These are phyloP conservation scores for Bovichtus diacanthus DNA, from an alignment of 2,797 vertebrate genomes.

Conservation along the genomic window DNA sequence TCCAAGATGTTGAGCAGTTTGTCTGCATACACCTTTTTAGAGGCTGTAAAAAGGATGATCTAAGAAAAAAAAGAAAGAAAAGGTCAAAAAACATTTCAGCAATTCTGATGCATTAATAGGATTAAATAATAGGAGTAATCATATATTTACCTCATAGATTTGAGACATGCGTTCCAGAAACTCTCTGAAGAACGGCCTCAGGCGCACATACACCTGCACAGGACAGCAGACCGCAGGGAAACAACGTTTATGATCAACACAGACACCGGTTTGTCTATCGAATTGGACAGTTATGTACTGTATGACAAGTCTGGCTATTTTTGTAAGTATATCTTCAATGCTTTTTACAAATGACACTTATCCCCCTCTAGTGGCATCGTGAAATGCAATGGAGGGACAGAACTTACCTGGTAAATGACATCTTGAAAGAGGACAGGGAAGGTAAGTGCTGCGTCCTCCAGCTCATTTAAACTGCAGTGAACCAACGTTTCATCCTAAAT, in stretches of 20 bases:
- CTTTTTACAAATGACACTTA: conserved; percentile 4
- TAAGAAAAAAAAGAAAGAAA: conserved; percentile 57
- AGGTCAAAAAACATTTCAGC: background rate
- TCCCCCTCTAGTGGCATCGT: conserved; percentile 65
- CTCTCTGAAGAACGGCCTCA: conserved; percentile 98
- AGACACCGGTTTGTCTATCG: background rate
- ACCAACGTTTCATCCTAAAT: conserved; percentile 97
- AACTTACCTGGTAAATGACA: conserved; percentile 97
- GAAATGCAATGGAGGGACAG: background rate
- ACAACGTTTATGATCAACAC: conserved; percentile 4
- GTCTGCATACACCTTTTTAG: conserved; percentile 99
- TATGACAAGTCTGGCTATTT: background rate
- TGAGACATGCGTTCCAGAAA: conserved; percentile 99
- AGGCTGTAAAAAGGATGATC: conserved; percentile 99
- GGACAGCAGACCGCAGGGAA: conserved; percentile 3
- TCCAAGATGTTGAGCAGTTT: conserved; percentile 99
- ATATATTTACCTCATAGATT: conserved; percentile 94
- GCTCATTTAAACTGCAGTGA: conserved; percentile 98
- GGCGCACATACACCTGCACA: conserved; percentile 94
- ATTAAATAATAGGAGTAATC: background rate
- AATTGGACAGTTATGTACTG: background rate
- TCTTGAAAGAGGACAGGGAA: conserved; percentile 99
- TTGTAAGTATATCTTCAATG: background rate
- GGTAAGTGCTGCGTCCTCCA: conserved; percentile 98
- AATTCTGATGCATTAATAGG: background rate